Base-by-base conservation (phyloP, 2,113 vertebrate genomes). In the Centropus bengalensis region DNA sequence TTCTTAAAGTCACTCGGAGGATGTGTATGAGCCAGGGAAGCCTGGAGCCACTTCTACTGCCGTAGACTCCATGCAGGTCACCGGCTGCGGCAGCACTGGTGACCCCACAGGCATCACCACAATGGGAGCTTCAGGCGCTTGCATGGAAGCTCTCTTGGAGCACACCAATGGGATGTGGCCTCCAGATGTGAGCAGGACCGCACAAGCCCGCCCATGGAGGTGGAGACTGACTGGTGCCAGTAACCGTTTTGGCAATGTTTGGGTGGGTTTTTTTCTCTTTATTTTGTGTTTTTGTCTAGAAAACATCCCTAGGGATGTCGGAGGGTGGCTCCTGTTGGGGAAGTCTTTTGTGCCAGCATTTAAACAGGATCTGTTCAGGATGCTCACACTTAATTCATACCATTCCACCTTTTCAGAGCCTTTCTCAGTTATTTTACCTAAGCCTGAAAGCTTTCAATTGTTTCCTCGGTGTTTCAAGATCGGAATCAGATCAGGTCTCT, bases 321-420 rank as follows among this genome's bases (percentile, higher is more conserved):
- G 3, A 92, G 58, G 80, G 81, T 92, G 86, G 78, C 42, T 94
- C 81, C 88, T 87, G 78, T 15, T 1, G 2, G 82, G 76, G 67
- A 95, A 69, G 22, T 69, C 63, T 88, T 68, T 74, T 80, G 60
- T 88, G 67, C 78, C 84, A 94, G 67, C 75, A 68, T 81, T 86
- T 88, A 93, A 93, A 83, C 78, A 77, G 54, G 55, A 74, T 76
- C 75, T 92, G 88, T 70, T 91, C 94, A 94, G 92, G 91, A 96
- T 93, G 47, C 64, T 91, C 62, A 87, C 78, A 74, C n/a, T 96
- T 91, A 91, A 86, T 64, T 92, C 66, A 71, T 64, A 67, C 21
- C 0, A 0, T 45, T 96, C 81, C 78, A 71, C 54, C 1, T 70
- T 93, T 94, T 77, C 28, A 20, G 81, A 94, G 91, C 42, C 58